Percentiles rank a stretch among this genome's conserved stretches.
These are phyloP conservation scores for Stegodyphus mimosarum DNA, from an alignment of 1,140 invertebrate species.

Conservation along the genomic window DNA sequence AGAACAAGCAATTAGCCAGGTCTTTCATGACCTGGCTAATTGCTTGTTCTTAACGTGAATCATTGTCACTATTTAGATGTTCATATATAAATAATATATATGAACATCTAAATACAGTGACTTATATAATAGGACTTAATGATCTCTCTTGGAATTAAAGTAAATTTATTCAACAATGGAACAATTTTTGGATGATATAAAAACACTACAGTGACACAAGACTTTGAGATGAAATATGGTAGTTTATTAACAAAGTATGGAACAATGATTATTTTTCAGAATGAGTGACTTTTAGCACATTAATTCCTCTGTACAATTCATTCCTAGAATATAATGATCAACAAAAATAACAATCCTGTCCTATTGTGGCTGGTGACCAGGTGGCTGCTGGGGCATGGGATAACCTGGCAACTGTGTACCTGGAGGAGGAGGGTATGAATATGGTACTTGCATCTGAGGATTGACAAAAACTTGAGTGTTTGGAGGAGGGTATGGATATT, in stretches of 20 bases:
- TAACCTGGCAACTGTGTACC: constrained; percentile 34
- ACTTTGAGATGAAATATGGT: constrained; percentile 15
- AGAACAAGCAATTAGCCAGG: no score
- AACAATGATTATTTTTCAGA: constrained; percentile 10
- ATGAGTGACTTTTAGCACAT: not conserved
- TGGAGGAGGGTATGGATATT: constrained; percentile 34
- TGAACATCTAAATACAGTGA: no score
- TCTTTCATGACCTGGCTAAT: no score
- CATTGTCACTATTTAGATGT: no score
- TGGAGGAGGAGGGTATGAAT: constrained; percentile 32
- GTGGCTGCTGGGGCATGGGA: constrained; percentile 41
- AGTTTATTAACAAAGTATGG: constrained; percentile 35
- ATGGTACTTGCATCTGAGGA: constrained; percentile 20
- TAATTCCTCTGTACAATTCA: not conserved
- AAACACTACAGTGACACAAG: no score
- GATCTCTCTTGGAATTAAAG: no score
- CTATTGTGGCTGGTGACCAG: constrained; percentile 21
- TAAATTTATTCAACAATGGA: no score
- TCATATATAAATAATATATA: no score
- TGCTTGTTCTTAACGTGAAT: no score
- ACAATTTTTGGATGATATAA: no score
- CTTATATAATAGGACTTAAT: no score
- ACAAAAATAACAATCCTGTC: not conserved
- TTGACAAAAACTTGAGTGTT: constrained; percentile 20
- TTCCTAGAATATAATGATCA: not conserved